These are phyloP conservation scores for Sympetrum striolatum DNA, from an alignment of 2,888 invertebrate species.

Conservation along the genomic window DNA sequence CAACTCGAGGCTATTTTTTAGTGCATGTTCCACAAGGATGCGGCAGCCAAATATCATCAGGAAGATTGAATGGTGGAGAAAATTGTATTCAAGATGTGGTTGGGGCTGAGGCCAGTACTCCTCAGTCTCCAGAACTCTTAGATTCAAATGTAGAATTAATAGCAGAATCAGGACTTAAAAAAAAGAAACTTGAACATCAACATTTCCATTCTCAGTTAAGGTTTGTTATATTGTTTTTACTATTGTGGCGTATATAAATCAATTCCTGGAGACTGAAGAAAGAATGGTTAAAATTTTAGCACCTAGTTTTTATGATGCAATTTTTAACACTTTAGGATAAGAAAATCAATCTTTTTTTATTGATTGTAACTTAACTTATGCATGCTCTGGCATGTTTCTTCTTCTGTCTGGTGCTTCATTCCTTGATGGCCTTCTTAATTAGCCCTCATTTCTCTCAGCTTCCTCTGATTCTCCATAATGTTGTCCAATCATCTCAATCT, in stretches of 20 bases:
- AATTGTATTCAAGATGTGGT: not conserved
- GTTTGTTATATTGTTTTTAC: conserved; percentile 51
- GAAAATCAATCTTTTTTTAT: too few relatives aligned
- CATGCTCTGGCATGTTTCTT: too few relatives aligned
- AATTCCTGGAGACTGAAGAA: not conserved
- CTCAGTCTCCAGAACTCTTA: conserved; percentile 34
- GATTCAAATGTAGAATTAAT: conserved; percentile 48
- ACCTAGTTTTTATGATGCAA: too few relatives aligned
- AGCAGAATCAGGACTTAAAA: conserved; percentile 45
- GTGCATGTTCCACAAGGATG: not conserved
- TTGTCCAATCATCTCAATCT: too few relatives aligned
- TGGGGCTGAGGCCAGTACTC: conserved; percentile 1
- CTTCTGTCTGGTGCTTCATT: too few relatives aligned
- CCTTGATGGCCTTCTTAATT: too few relatives aligned
- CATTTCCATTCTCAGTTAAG: conserved; percentile 60
- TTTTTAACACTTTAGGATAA: too few relatives aligned
- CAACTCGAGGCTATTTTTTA: conserved; percentile 21
- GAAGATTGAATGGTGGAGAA: conserved; percentile 9
- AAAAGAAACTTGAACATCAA: conserved; percentile 50
- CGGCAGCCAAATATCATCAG: not conserved
- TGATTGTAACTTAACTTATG: too few relatives aligned
- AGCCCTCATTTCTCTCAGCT: too few relatives aligned
- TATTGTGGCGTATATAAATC: not conserved
- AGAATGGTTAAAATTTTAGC: too few relatives aligned
- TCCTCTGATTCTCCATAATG: too few relatives aligned